Percentiles rank a stretch among this genome's conserved stretches.
Conservation (phyloP, 2,888 invertebrate species). For the Diarsia rubi region DNA sequence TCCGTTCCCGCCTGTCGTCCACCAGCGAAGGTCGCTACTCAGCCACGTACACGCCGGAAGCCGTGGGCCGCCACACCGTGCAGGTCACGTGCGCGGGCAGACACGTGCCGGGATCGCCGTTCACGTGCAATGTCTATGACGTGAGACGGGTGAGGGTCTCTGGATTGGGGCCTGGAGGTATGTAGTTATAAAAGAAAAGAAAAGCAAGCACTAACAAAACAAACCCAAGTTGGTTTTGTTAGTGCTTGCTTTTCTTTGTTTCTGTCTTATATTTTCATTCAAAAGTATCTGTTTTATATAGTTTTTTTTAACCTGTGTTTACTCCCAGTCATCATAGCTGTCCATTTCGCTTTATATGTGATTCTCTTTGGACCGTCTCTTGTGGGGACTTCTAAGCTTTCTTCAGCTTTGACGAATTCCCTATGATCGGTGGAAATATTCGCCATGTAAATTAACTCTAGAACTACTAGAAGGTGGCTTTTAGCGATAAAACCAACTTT, state of each 20-base stretch:
- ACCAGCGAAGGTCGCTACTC: constrained; percentile 93
- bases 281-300: not conserved
- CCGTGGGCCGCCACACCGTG: constrained; percentile 96
- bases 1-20: constrained; percentile 93
- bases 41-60: constrained; percentile 95
- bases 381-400: not conserved
- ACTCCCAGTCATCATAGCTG: not conserved
- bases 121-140: constrained; percentile 98
- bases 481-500: not conserved
- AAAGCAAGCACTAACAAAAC: no score
- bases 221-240: not conserved
- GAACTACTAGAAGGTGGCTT: not conserved
- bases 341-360: not conserved
- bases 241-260: not conserved
- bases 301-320: not conserved
- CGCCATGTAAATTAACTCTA: not conserved
- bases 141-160: constrained; percentile 95
- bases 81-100: constrained; percentile 96
- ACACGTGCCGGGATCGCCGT: constrained; percentile 97
- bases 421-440: no score
- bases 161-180: constrained; percentile 91
- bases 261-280: not conserved
- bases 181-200: no score
- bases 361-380: not conserved
- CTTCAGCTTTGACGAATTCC: not conserved